A percentile compares a stretch with the other conserved stretches of the same genome.
Conservation (phyloP, 2,888 invertebrate genomes). For the Thera obeliscata region DNA sequence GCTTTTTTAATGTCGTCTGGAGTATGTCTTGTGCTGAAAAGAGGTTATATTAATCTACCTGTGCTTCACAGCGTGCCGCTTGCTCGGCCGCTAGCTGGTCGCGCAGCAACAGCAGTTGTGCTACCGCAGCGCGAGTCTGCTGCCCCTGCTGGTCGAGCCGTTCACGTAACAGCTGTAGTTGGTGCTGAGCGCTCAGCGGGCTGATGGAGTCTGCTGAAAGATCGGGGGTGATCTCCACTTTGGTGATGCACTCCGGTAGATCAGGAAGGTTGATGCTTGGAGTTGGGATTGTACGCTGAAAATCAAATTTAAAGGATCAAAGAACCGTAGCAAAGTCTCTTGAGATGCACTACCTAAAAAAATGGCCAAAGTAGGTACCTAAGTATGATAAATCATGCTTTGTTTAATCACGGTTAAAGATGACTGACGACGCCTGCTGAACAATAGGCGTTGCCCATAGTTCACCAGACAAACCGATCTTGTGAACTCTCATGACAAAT, state of each 20-base stretch:
- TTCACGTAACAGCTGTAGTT: constrained; percentile 86
- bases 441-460: too few relatives aligned
- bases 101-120: constrained; percentile 93
- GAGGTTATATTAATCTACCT: constrained; percentile 75
- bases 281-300: constrained; percentile 59
- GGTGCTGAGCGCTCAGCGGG: constrained; percentile 78
- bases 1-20: background rate
- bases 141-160: constrained; percentile 97
- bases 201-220: constrained; percentile 58
- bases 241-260: constrained; percentile 73
- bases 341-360: too few relatives aligned
- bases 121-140: constrained; percentile 97
- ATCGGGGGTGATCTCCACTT: constrained; percentile 63
- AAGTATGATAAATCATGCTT: too few relatives aligned
- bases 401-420: background rate
- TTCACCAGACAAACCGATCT: too few relatives aligned
- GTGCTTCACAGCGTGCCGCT: constrained; percentile 95
- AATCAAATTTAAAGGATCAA: constrained; percentile 30
- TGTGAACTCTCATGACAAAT: too few relatives aligned
- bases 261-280: constrained; percentile 68
- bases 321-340: too few relatives aligned
- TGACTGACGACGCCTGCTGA: too few relatives aligned
- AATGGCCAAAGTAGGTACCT: too few relatives aligned
- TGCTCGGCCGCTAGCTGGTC: constrained; percentile 96
- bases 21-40: background rate